Percentiles rank a stretch among this genome's conserved stretches.
Evolutionary conservation across 2,888 invertebrate genomes (phyloP).

Genomic region (Tipula lateralis): DNA sequence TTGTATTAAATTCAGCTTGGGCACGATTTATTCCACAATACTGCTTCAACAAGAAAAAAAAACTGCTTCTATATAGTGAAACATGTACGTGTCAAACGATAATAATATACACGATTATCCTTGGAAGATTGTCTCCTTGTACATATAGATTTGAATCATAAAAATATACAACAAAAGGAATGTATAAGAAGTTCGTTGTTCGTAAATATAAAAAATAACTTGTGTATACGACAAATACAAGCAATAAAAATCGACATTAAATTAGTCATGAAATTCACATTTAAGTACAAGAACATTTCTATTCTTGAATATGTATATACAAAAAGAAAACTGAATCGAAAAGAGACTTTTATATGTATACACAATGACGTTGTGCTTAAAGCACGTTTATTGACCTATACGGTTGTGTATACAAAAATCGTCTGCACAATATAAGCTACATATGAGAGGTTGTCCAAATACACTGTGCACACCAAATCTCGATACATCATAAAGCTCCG

Average conservation of each 20-base stretch:
- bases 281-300: not conserved
- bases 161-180: not conserved
- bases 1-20: not conserved
- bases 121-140: not conserved
- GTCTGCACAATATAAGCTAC: not conserved
- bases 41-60: not conserved
- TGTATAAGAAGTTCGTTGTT: not conserved
- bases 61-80: not conserved
- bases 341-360: not conserved
- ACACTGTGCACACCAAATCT: not conserved
- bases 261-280: slow-evolving; percentile 11
- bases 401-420: not conserved
- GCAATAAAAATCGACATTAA: slow-evolving; percentile 19
- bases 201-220: not conserved
- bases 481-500: not conserved
- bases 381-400: not conserved
- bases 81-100: slow-evolving; percentile 11
- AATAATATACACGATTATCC: slow-evolving; percentile 1
- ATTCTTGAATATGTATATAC: not conserved
- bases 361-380: not conserved
- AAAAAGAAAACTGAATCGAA: not conserved
- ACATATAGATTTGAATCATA: not conserved
- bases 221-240: not conserved
- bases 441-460: not conserved
- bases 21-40: not conserved